Conservation (phyloP, 2,888 invertebrate species). For the Tinea pellionella region DNA sequence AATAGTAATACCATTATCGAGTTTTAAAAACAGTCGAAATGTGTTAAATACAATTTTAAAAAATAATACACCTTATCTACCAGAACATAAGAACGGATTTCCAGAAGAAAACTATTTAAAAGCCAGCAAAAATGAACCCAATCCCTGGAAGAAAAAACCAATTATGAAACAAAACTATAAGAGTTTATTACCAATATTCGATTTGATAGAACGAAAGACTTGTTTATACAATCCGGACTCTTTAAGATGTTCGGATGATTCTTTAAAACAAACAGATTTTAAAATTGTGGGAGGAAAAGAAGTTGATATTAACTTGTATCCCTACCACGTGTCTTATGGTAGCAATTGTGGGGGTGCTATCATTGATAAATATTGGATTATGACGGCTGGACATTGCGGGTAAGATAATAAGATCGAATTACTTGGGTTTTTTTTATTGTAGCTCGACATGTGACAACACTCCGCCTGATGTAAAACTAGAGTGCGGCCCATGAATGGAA, state of each 20-base stretch:
- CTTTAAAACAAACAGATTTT: conserved; percentile 23
- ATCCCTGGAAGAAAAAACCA: too few relatives aligned
- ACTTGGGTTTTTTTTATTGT: not conserved
- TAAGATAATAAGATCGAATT: conserved; percentile 29
- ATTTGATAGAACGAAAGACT: too few relatives aligned
- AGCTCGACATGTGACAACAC: too few relatives aligned
- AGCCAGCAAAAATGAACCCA: too few relatives aligned
- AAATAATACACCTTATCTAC: not conserved
- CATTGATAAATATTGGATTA: conserved; percentile 44
- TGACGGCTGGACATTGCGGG: conserved; percentile 64
- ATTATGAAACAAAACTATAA: too few relatives aligned
- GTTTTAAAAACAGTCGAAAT: conserved; percentile 14
- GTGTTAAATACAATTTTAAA: not conserved
- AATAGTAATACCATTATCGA: conserved; percentile 39
- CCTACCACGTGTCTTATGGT: conserved; percentile 56
- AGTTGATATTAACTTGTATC: conserved; percentile 53
- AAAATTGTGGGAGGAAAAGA: conserved; percentile 55
- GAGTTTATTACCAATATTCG: too few relatives aligned
- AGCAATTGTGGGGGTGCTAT: conserved; percentile 57
- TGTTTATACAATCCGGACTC: too few relatives aligned
- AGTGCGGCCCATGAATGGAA: too few relatives aligned
- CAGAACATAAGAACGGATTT: too few relatives aligned
- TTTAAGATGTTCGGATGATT: too few relatives aligned
- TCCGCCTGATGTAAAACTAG: too few relatives aligned
- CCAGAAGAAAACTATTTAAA: too few relatives aligned